Evolutionary conservation across 2,797 vertebrate genomes (phyloP), one percentile per base, ranked within the genome.

Genomic region (Myiotriccus ornatus): DNA sequence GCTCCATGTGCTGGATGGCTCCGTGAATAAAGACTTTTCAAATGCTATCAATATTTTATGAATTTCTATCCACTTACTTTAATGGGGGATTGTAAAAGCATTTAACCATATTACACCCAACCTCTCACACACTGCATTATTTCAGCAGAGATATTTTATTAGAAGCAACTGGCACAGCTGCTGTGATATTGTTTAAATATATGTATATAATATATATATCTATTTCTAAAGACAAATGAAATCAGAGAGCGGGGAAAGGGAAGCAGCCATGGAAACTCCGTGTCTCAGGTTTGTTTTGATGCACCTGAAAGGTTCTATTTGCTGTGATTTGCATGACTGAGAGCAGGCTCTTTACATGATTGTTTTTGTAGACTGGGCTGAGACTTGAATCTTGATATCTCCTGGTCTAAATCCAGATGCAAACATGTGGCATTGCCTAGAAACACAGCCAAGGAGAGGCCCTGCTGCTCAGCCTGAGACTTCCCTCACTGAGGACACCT

Each of bases 31-130:
- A 97, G 67, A 75, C 96, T 97, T 97, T 95, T 97, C 97, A 97
- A 97, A 97, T 79, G 95, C 96, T 96, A 97, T 98, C 97, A 98
- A 97, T 98, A 97, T 98, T 98, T 98, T 98, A 98, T 98, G 97
- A 96, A 98, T 98, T 97, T 97, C 96, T 96, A 97, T 98, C 97
- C 94, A 98, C 97, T 98, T 97, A 96, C 88, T 98, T 98, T 98
- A 98, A 98, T 98, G 95, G 97, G 90, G 94, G 95, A 97, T 97
- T 97, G 95, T 98, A 98, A 98, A 98, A 98, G 97, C 97, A 97
- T 98, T 98, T 98, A 98, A 97, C 97, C 97, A 95, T 97, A 98
- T 97, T 98, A 98, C 78, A 97, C 95, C 96, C 95, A 92, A 77
- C 97, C 95, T 97, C 94, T 97, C 94, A 95, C 93, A 90, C 96